A percentile compares a stretch with the other conserved stretches of the same genome.
These are phyloP conservation scores for Formica aserva DNA, from an alignment of 2,888 invertebrate genomes.

Conservation along the genomic window DNA sequence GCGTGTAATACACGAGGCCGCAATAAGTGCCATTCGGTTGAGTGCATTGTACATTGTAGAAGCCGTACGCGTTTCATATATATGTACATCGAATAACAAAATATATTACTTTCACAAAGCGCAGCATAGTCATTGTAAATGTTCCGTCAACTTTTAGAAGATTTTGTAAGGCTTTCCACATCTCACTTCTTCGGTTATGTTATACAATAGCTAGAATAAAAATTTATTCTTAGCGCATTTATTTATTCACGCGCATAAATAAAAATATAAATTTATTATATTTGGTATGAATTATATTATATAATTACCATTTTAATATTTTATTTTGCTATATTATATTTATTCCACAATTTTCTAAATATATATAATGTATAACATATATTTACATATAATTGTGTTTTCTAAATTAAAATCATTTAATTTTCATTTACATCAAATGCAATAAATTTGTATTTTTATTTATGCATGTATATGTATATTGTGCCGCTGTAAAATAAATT, in stretches of 20 bases:
- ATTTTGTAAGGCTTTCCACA: neutral
- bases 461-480: neutral
- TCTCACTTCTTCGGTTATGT: neutral
- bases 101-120: slow-evolving; percentile 23
- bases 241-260: neutral
- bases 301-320: neutral
- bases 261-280: neutral
- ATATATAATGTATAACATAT: neutral
- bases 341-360: neutral
- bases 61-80: slow-evolving; percentile 58
- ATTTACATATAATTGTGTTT: neutral
- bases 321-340: neutral
- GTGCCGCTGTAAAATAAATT: neutral
- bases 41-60: slow-evolving; percentile 49
- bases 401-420: neutral
- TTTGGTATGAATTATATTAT: neutral
- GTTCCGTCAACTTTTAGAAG: neutral
- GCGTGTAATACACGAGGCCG: slow-evolving; percentile 72
- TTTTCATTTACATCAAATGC: neutral
- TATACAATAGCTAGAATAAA: neutral
- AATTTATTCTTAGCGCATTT: neutral
- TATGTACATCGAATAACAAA: slow-evolving; percentile 37
- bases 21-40: slow-evolving; percentile 66
- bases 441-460: neutral
- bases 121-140: slow-evolving; percentile 18